These are phyloP conservation scores for Metacarcinus magister DNA, from an alignment of 2,888 invertebrate species.

Conservation along the genomic window DNA sequence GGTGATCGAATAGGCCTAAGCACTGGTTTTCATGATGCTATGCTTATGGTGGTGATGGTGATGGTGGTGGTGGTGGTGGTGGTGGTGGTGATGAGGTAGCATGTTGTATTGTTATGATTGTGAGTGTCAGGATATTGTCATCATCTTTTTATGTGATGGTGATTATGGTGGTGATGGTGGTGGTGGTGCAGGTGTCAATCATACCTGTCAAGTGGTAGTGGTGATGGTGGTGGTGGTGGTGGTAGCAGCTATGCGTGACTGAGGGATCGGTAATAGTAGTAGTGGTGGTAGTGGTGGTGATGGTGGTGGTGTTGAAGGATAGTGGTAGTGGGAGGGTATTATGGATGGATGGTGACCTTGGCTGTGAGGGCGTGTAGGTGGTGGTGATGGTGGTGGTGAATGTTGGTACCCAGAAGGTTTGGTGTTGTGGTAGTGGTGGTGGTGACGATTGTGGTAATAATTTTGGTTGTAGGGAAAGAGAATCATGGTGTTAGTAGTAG, in stretches of 20 bases:
- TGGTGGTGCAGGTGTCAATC: not conserved
- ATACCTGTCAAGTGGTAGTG: conserved; percentile 44
- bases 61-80: not conserved
- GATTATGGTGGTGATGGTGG: not conserved
- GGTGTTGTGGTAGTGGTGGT: conserved; percentile 37
- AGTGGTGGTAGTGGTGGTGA: not conserved
- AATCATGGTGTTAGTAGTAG: not conserved
- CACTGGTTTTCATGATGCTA: no score
- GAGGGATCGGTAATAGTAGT: not conserved
- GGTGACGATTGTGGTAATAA: not conserved
- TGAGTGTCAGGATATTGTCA: no score
- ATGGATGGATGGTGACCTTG: not conserved
- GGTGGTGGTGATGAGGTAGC: not conserved
- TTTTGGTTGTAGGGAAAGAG: not conserved
- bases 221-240: conserved; percentile 3
- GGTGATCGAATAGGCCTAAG: not conserved
- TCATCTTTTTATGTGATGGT: not conserved
- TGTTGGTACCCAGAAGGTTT: not conserved
- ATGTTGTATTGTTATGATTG: not conserved
- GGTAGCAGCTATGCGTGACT: no score
- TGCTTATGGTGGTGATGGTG: not conserved
- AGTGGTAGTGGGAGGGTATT: no score
- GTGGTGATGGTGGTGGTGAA: conserved; percentile 29
- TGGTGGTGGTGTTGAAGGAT: not conserved
- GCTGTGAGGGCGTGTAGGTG: not conserved